Conservation (phyloP, 1,140 invertebrate species). For the Meteorus sp. region DNA sequence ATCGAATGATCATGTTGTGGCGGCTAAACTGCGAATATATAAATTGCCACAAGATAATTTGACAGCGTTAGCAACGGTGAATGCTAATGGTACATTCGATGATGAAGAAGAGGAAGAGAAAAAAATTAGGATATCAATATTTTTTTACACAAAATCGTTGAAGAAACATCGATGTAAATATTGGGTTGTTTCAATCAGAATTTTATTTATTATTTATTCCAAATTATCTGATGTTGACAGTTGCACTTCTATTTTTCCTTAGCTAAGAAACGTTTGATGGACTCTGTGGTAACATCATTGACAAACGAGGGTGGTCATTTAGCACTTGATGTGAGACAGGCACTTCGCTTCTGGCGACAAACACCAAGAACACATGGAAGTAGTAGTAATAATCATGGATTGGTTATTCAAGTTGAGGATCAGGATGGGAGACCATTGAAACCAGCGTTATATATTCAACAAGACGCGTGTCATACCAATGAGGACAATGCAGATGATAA, state of each 20-base stretch:
- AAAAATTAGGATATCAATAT: conserved; percentile 65
- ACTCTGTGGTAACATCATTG: conserved; percentile 59
- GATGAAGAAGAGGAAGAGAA: conserved; percentile 58
- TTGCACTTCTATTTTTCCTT: conserved; percentile 13
- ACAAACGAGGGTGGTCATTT: conserved; percentile 45
- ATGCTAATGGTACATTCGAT: conserved; percentile 30
- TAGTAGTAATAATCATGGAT: conserved; percentile 60
- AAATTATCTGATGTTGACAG: too few species aligned
- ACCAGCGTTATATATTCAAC: conserved; percentile 60
- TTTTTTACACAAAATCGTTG: conserved; percentile 63
- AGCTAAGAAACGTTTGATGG: conserved; percentile 63
- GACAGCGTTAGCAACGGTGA: conserved; percentile 32
- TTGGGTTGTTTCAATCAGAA: background rate
- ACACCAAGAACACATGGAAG: conserved; percentile 39
- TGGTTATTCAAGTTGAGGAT: conserved; percentile 66
- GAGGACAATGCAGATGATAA: conserved; percentile 50
- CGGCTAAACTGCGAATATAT: conserved; percentile 62
- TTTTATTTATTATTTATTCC: too few species aligned
- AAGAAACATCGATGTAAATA: conserved; percentile 62
- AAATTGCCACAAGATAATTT: conserved; percentile 56
- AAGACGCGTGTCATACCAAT: conserved; percentile 50
- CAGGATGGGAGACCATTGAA: conserved; percentile 62
- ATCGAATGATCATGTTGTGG: conserved; percentile 56
- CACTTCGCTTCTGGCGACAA: conserved; percentile 47
- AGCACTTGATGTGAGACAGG: conserved; percentile 48